phyloP scores from a whole-genome alignment of 1,140 invertebrate species.

The Euwallacea fornicatus region DNA sequence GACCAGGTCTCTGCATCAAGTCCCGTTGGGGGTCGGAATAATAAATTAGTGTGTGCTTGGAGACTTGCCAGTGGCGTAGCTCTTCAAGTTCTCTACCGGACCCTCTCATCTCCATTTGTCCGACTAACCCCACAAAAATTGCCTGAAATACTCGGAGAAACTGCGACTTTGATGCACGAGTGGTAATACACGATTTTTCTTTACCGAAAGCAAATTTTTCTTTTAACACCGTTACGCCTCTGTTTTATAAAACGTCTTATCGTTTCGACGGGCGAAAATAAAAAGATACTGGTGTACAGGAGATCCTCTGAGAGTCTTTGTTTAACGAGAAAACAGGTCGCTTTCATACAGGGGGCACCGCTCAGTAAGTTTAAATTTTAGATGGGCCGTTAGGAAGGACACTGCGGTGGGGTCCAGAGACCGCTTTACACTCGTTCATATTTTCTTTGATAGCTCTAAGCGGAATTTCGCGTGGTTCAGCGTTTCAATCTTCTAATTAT shows the following conservation, averaged over 20 bases:
- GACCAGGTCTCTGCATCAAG: slow-evolving; percentile 17
- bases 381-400: background rate
- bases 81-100: background rate
- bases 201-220: background rate
- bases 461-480: too few relatives aligned
- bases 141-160: too few relatives aligned
- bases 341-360: slow-evolving; percentile 7
- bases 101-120: background rate
- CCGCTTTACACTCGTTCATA: too few relatives aligned
- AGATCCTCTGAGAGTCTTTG: slow-evolving; percentile 21
- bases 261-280: slow-evolving; percentile 12
- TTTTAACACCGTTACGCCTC: background rate
- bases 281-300: slow-evolving; percentile 14
- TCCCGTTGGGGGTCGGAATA: slow-evolving; percentile 25
- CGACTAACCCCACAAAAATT: too few relatives aligned
- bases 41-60: slow-evolving; percentile 14
- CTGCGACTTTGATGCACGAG: too few relatives aligned
- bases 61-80: slow-evolving; percentile 7
- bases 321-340: slow-evolving; percentile 19
- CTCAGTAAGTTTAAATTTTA: slow-evolving; percentile 3
- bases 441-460: too few relatives aligned
- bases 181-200: background rate
- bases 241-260: slow-evolving; percentile 12
- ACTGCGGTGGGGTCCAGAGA: too few relatives aligned
- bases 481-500: too few relatives aligned